Evolutionary conservation across 2,888 invertebrate species (phyloP), one percentile per base, ranked within the genome.

Genomic region (Girardia tigrina): DNA sequence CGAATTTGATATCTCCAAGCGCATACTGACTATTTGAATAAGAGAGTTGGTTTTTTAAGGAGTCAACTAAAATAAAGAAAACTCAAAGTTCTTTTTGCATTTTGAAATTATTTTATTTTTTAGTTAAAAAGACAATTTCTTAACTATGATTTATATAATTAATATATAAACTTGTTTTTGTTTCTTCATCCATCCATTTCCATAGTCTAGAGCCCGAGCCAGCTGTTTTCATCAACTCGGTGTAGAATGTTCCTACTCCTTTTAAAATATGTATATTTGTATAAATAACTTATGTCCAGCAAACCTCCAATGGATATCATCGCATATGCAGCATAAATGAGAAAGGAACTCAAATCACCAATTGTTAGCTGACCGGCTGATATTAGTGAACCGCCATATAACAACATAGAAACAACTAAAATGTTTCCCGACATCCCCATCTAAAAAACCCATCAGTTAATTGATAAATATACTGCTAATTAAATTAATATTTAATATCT

Each of bases 271-370:
- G 26, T 23, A 20, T 29, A 28, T 27, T 8, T 14, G 14, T 36
- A 36, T 36, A 16, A 36, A 36, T 36, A 36, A 36, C 26, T 23
- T 12, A 56, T n/a, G 23, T n/a, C 27, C 26, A 77, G 79, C 77
- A 79, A n/a, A 14, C 93, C 92, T 71, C 90, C 90, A 42, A 94
- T 88, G 42, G 94, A 92, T 29, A 94, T 88, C 14, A 92, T 93
- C 20, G 93, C 91, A 81, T 94, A 94, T 0, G 90, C 92, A 0
- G 95, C 94, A 81, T 97, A 97, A 16, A 97, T 84, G 14, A 97
- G 87, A 84, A 97, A 97, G 0, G 95, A 90, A 0, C 94, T 94
- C 23, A 97, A 86, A 78, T 90, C 90, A 2, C 95, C 94, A 16
- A 94, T 90, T 0, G 84, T 85, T 36, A 86, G 81, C 75, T 89